Evolutionary conservation across 1,140 invertebrate genomes (phyloP).

Genomic region (Bombus huntii): DNA sequence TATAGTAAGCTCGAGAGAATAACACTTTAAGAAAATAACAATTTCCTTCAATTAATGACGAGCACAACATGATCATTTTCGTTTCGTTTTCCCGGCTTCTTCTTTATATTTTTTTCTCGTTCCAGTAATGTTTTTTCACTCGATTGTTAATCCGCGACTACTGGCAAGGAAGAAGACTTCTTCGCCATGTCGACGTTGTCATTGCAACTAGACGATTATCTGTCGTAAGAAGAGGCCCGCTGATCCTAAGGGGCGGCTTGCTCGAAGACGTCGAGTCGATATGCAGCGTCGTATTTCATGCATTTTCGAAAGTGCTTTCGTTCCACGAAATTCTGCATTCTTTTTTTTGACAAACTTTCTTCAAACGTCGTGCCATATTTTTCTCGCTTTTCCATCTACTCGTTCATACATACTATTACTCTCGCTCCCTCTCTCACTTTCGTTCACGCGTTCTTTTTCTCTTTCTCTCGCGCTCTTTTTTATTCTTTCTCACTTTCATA

Average conservation of each 20-base stretch:
- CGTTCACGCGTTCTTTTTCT: neutral
- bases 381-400: slow-evolving; percentile 18
- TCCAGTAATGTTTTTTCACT: slow-evolving; percentile 37
- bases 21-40: slow-evolving; percentile 7
- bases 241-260: slow-evolving; percentile 61
- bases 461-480: slow-evolving; percentile 5
- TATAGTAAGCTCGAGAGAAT: neutral
- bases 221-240: slow-evolving; percentile 54
- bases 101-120: slow-evolving; percentile 39
- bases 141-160: slow-evolving; percentile 34
- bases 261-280: slow-evolving; percentile 53
- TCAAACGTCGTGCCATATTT: slow-evolving; percentile 29
- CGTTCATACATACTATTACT: slow-evolving; percentile 19
- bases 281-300: slow-evolving; percentile 59
- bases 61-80: slow-evolving; percentile 6
- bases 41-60: slow-evolving; percentile 2
- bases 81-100: slow-evolving; percentile 14
- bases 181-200: slow-evolving; percentile 60
- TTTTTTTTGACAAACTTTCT: slow-evolving; percentile 12
- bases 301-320: slow-evolving; percentile 47
- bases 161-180: slow-evolving; percentile 53
- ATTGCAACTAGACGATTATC: slow-evolving; percentile 42
- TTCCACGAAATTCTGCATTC: slow-evolving; percentile 42
- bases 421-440: slow-evolving; percentile 4
- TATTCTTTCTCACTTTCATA: slow-evolving; percentile 44